Base-by-base conservation (phyloP, 2,113 vertebrate species). In the Glaucomys volans region DNA sequence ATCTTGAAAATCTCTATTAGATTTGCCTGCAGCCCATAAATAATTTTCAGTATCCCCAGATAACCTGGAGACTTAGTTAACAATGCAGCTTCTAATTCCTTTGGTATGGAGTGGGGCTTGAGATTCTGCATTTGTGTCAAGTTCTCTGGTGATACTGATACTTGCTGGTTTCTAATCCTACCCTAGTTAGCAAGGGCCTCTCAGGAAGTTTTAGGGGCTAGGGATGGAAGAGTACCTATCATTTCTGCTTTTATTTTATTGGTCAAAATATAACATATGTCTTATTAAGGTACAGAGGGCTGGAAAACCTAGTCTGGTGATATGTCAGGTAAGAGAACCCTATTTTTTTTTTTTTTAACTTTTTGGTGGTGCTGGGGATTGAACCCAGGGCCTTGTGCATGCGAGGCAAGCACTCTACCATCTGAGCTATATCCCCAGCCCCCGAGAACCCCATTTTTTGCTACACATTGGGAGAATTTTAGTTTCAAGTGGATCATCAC, bases 201-300 rank as follows among this genome's bases (percentile, higher is more conserved):
- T 95, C 30, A 90, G 66, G 59, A 47, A 57, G 81, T 42, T 84
- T 82, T 77, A 83, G 42, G 40, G 5, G 22, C 30, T 52, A 76
- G 62, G 30, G 24, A 50, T 62, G 10, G 62, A 76, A 37, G 4
- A 13, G 47, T 8, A 71, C 14, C 2, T 47, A 76, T 74, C 28
- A 86, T 69, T 90, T 90, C 44, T 90, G 32, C 42, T 74, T 69
- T 54, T 40, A 66, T 92, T 82, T 96, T 22, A 32, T 40, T 83
- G 86, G 50, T 64, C 16, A 57, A 77, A 87, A 59, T 30, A 80
- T 64, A 86, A 75, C 7, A 47, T 59, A 13, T 4, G 13, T 35
- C 8, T 22, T 20, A 24, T 4, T 7, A 40, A 66, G 72, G 37
- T 66, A 8, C 6, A 93, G 91, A 26, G n/a, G 4, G 17, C 75